Evolutionary conservation across 2,113 vertebrate genomes (phyloP), one percentile per base, ranked within the genome.

Genomic region (Pteronura brasiliensis): DNA sequence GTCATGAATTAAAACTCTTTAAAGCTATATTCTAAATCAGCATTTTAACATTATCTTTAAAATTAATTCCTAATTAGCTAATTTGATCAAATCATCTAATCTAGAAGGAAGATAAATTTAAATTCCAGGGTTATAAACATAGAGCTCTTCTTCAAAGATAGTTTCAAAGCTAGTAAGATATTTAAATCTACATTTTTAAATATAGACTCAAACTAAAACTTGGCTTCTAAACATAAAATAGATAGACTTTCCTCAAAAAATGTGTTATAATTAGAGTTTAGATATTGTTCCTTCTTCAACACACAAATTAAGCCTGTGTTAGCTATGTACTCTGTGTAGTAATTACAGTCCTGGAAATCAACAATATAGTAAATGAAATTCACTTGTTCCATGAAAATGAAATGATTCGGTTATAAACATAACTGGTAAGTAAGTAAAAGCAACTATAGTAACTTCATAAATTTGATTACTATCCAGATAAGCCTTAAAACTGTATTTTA

Each of bases 391-490:
- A 1, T 97, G 92, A 87, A 96, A 96, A 90, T 96, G 85, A 79
- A 98, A 97, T 95, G 86, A 97, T 97, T 94, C 79, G 29, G 77
- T 85, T 98, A 93, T 88, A 98, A 98, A 96, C 97, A 98, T 88
- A 96, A 95, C 34, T 80, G 96, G 95, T 94, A 93, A 84, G 95
- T 94, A 93, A 84, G 57, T 92, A 96, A 98, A 98, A 98, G 39
- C 92, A 98, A 98, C 81, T 65, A 85, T 31, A 96, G 92, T 98
- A 92, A 97, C 83, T 98, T 97, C 13, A 0, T 96, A 97, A 98
- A 81, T 98, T 97, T 90, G 86, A 96, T 97, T 98, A 98, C 95
- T 93, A 83, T 88, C 67, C 65, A 97, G 93, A 98, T 92, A 98
- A 98, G 97, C 57, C 39, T 79, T 92, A 83, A 96, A 98, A 98